These are phyloP conservation scores for Philypnodon macrostomus DNA, from an alignment of 2,797 vertebrate genomes.

Conservation along the genomic window DNA sequence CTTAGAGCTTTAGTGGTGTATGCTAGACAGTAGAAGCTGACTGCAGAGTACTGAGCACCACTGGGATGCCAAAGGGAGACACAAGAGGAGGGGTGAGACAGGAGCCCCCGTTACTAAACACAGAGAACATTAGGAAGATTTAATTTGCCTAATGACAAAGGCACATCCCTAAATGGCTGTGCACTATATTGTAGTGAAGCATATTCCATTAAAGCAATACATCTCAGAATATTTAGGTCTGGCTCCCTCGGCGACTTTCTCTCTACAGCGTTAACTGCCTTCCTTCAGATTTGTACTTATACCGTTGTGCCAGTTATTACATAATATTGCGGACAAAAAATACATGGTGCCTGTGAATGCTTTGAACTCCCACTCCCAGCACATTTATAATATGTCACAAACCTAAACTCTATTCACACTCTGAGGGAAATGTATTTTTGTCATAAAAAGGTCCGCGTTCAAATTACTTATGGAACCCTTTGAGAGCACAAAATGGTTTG, in stretches of 20 bases:
- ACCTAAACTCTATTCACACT: no score
- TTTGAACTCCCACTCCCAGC: constrained; percentile 29
- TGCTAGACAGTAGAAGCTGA: constrained; percentile 65
- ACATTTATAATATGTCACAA: no score
- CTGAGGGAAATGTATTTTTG: no score
- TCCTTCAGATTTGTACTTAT: constrained; percentile 42
- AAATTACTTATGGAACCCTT: no score
- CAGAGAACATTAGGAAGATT: constrained; percentile 66
- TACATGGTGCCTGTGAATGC: constrained; percentile 36
- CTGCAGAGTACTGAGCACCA: constrained; percentile 58
- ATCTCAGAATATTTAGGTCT: constrained; percentile 52
- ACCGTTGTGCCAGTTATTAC: constrained; percentile 53
- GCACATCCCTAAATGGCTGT: constrained; percentile 58
- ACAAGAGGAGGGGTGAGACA: constrained; percentile 51
- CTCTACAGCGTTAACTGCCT: constrained; percentile 26
- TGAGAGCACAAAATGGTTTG: no score
- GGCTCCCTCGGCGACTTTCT: constrained; percentile 22
- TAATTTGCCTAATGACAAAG: constrained; percentile 68
- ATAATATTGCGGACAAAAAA: constrained; percentile 63
- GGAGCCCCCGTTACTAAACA: constrained; percentile 63
- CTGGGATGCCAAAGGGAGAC: constrained; percentile 60
- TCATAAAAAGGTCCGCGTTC: background rate
- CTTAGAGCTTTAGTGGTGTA: constrained; percentile 66
- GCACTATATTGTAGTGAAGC: constrained; percentile 52
- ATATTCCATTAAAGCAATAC: constrained; percentile 59